A percentile compares a stretch with the other conserved stretches of the same genome.
These are phyloP conservation scores for Megalopta genalis DNA, from an alignment of 1,140 invertebrate genomes.

Conservation along the genomic window DNA sequence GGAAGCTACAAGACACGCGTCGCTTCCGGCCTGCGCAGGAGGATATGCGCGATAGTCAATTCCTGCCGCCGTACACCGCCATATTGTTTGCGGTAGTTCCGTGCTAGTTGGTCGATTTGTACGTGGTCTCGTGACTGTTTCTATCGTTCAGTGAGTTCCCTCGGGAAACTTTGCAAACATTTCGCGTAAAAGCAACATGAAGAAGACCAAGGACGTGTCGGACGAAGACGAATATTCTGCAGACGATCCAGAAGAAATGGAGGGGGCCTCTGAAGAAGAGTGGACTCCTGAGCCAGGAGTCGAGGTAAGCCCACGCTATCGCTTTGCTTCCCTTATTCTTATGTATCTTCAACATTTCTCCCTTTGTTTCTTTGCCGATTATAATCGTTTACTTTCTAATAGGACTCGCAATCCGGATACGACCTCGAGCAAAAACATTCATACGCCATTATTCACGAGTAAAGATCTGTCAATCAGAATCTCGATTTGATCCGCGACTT, in stretches of 20 bases:
- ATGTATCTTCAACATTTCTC: background rate
- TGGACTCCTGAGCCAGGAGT: slow-evolving; percentile 74
- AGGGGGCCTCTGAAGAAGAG: slow-evolving; percentile 77
- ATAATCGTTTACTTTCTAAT: background rate
- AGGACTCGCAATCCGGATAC: background rate
- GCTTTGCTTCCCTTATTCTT: slow-evolving; percentile 6
- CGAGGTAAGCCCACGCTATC: slow-evolving; percentile 67
- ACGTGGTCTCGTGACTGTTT: slow-evolving; percentile 29
- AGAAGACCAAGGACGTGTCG: slow-evolving; percentile 77
- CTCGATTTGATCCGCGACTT: background rate
- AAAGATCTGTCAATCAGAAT: slow-evolving; percentile 30
- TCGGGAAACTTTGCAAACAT: slow-evolving; percentile 68
- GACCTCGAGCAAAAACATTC: background rate
- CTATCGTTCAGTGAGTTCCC: slow-evolving; percentile 28
- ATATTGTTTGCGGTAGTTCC: slow-evolving; percentile 72
- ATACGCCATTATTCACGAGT: background rate
- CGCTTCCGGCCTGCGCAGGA: slow-evolving; percentile 61
- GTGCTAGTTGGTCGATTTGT: slow-evolving; percentile 51
- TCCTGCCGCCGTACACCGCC: slow-evolving; percentile 58
- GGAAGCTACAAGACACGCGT: slow-evolving; percentile 50
- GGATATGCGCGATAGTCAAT: slow-evolving; percentile 42
- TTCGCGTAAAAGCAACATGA: slow-evolving; percentile 77
- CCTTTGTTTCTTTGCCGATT: background rate
- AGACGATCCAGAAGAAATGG: slow-evolving; percentile 78
- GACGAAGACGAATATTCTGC: slow-evolving; percentile 79